Evolutionary conservation across 2,888 invertebrate genomes (phyloP), one percentile per base, ranked within the genome.

Genomic region (Dolichopus griseipennis): DNA sequence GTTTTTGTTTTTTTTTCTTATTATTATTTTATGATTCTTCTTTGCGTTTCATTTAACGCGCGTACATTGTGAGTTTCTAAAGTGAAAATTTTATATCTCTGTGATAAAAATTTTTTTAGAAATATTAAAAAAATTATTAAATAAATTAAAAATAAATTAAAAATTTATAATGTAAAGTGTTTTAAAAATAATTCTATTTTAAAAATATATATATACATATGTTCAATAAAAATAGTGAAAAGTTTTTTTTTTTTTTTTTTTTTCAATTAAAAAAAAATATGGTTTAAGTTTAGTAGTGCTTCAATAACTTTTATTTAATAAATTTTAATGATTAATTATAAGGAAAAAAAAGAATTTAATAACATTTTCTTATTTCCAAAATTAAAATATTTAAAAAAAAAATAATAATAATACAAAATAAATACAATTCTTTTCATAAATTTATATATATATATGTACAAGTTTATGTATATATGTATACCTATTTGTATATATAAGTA

Each of bases 31-130:
- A 52, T 52, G 52, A 52, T 52, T 52, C 52, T 52, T 52, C 63
- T 64, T 64, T 64, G 64, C 64, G 64, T 63, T 64, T 64, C 64
- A 64, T 64, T 64, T 64, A 64, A n/a, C 64, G 64, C 64, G 64
- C 64, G 64, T 64, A 34, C 64, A 37, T 64, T 64, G 64, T 64
- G 37, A 64, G 33, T 64, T 64, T 64, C 37, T 20, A 34, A 63
- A 63, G 63, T 63, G 63, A 27, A 62, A 62, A 62, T 22, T 22
- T 22, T 62, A 63, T 27, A 18, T 63, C 63, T 27, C 22, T 63
- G 27, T 34, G 33, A 34, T n/a, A 64, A 64, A 64, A 64, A 64
- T 34, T 64, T n/a, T n/a, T 34, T 37, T 1, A 20, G 10, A 34
- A n/a, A 15, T 34, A 8, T 18, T 34, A 33, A 27, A 34, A 33